Base-by-base conservation (phyloP, 2,797 vertebrate genomes). In the Leuciscus waleckii region DNA sequence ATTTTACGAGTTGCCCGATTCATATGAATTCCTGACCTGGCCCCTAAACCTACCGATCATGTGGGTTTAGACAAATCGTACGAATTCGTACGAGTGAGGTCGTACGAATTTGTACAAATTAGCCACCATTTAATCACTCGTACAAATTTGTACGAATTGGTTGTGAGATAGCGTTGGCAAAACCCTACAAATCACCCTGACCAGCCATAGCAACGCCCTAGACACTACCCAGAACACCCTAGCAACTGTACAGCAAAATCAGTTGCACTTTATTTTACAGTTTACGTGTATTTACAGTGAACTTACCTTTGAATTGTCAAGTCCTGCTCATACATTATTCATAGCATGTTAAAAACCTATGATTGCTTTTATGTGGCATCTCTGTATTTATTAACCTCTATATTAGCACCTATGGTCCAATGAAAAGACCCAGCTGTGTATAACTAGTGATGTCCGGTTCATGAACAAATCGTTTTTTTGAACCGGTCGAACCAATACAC, bases 301-400 rank as follows among this genome's bases (percentile, higher is more conserved):
- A 46, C 46, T 46, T 46, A 49, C 46, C 14, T 49, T 35, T 35
- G 35, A 4, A 67, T 19, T 43, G 65, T 43, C 2, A 21, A 26
- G 26, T 19, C n/a, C 32, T 65, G 16, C 5, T 58, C 26, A 43
- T 67, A 19, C 26, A 43, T 39, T 35, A 19, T 26, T 75, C 69
- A 51, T 43, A 65, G 61, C 61, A 65, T 17, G 61, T 65, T 65
- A 17, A 65, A 65, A 65, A 32, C 61, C 61, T 39, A 11, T 67
- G 61, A 70, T 46, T 54, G 35, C 39, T 63, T 49, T 75, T 6
- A 41, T 85, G 41, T 58, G 21, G n/a, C 41, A 69, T 63, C 21
- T 51, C 80, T 84, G 68, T 81, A 73, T 89, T 87, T 82, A 87
- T 46, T 29, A 80, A 84, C 77, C 74, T 77, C 68, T 76, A 84